Evolutionary conservation across 2,113 vertebrate species (phyloP), one percentile per base, ranked within the genome.

Genomic region (Mugil cephalus): DNA sequence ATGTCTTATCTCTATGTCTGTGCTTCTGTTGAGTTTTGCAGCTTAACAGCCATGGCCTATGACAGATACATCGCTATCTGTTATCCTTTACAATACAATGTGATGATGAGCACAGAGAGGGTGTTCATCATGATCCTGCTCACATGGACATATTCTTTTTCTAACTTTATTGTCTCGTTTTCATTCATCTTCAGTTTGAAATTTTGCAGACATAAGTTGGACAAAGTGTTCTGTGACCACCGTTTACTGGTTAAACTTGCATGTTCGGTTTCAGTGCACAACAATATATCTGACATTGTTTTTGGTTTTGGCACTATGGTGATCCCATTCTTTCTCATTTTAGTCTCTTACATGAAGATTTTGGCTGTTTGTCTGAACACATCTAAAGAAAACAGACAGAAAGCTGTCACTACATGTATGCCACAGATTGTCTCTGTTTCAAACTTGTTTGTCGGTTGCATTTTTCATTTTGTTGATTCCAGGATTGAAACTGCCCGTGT

Each of bases 181-280:
- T 36, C 62, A 14, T 40, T 80, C 6, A 1, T 58, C 8, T 9
- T 68, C 14, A 4, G 2, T 59, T 48, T 74, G 6, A 48, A 46
- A 21, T 53, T 72, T 17, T 79, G 77, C 43, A 56, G 67, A 15
- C 71, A 67, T 10, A 14, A 58, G 10, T 67, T 79, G 11, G n/a
- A 84, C 46, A 75, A 79, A 40, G 50, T 84, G 39, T 79, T 72
- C 42, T 84, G 81, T 40, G 76, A 84, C 46, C n/a, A 62, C n/a
- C 38, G 71, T 9, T 67, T 79, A 46, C 4, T 84, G 1, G 51
- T 66, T 17, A 56, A 71, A 63, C 54, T 76, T 17, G 55, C 62
- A 13, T 79, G 76, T 47, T 72, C 71, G 1, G 38, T 36, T 21
- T 72, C 66, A 18, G 1, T 17, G 4, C 0, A 46, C 4, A 56